A percentile compares a stretch with the other conserved stretches of the same genome.
Conservation (phyloP, 2,888 invertebrate genomes). For the Gortyna flavago region DNA sequence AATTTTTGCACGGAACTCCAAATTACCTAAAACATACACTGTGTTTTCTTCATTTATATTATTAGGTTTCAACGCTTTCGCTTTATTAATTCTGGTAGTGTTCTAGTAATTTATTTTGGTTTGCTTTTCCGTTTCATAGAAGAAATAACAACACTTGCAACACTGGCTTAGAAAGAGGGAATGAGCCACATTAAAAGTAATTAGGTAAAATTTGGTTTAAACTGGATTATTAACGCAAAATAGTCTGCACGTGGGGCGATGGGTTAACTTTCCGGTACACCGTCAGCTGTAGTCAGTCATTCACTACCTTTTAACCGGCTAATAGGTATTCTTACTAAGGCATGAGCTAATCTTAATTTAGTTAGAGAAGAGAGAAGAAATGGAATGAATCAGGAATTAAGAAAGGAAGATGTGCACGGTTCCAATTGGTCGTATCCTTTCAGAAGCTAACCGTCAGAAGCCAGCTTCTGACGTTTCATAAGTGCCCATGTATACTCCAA, state of each 20-base stretch:
- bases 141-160: constrained; percentile 9
- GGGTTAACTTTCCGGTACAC: not conserved
- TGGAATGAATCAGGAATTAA: not conserved
- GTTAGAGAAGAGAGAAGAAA: not conserved
- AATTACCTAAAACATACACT: constrained; percentile 6
- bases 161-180: not conserved
- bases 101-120: constrained; percentile 37
- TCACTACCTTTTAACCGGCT: not conserved
- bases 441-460: too few species aligned
- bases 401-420: too few species aligned
- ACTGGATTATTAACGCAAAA: not conserved
- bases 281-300: too few species aligned
- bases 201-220: not conserved
- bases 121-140: not conserved
- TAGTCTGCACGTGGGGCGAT: not conserved
- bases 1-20: not conserved
- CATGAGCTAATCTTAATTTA: not conserved
- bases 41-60: constrained; percentile 43
- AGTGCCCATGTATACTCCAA: too few species aligned
- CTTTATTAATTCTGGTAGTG: constrained; percentile 27
- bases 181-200: constrained; percentile 1
- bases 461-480: too few species aligned
- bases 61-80: constrained; percentile 23
- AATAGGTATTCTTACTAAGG: not conserved
- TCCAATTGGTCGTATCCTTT: too few species aligned